Percentiles rank a stretch among this genome's conserved stretches.
phyloP scores from a whole-genome alignment of 2,797 vertebrate species.

The Acomys russatus region DNA sequence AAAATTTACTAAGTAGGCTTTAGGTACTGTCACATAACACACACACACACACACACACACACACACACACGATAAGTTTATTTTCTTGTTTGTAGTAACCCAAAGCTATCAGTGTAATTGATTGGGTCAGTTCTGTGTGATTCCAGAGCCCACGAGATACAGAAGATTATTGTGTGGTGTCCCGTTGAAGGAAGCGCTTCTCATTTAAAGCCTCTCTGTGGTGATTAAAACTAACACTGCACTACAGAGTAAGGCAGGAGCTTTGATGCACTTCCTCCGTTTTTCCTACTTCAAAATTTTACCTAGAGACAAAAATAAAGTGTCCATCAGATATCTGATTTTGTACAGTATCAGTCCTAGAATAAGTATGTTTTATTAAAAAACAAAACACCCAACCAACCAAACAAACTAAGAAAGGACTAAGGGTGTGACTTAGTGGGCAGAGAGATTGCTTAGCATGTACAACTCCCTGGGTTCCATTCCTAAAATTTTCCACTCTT shows the following conservation, averaged over 20 bases:
- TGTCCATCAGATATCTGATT: not conserved
- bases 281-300: conserved; percentile 58
- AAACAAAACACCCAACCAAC: not conserved
- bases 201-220: not conserved
- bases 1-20: not conserved
- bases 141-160: not conserved
- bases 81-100: not conserved
- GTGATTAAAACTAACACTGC: not conserved
- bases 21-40: not conserved
- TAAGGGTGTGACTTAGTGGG: not conserved
- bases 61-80: not conserved
- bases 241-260: conserved; percentile 17
- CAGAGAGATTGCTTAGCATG: no score
- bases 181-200: not conserved
- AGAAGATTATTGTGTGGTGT: not conserved
- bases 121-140: not conserved
- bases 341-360: not conserved
- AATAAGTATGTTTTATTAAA: conserved; percentile 46
- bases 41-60: not conserved
- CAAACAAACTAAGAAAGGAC: not conserved
- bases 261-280: not conserved
- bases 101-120: not conserved
- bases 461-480: not conserved
- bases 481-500: not conserved
- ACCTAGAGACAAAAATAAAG: conserved; percentile 16